Base-by-base conservation (phyloP, 2,113 vertebrate genomes). In the Nicator chloris region DNA sequence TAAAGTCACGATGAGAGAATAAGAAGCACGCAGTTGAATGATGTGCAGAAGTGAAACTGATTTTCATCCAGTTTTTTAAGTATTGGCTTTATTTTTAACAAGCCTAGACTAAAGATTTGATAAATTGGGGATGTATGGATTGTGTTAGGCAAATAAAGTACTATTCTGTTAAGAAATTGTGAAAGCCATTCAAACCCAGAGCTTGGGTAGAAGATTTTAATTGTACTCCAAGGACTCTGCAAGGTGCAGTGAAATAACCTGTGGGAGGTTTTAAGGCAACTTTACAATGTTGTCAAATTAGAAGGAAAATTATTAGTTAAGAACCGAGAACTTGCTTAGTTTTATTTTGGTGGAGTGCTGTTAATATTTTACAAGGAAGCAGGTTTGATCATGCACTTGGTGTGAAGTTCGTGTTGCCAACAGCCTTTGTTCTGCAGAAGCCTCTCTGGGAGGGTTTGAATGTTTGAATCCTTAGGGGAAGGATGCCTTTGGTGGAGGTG, bases 331-430 rank as follows among this genome's bases (percentile, higher is more conserved):
- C 56, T 59, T 66, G 56, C 83, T 76, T 66, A 6, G 28, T 71
- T 83, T 83, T 90, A 50, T 77, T 87, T 35, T 66, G 53, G 57
- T 71, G 53, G 50, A 65, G 54, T 33, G 59, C 75, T 49, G 6
- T 73, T 80, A 83, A 57, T 84, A 15, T 90, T 97, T 95, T 90
- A 93, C 87, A 73, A 82, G 91, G 78, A 85, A 88, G 78, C 82
- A 77, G 53, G 63, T 92, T 94, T 42, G 82, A 59, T 88, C 47
- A 4, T 11, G 71, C 59, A 16, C 71, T 72, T 54, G 70, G 37
- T 87, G 85, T 85, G 90, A 54, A 61, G 65, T 72, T 87, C 65
- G 89, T 3, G 0, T 45, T 65, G 70, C 51, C 21, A 15, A 4
- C 39, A 40, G 20, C 39, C 77, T 95, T 78, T 84, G 50, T 19